Conservation (phyloP, 2,888 invertebrate species). For the Acanthosepion esculentum region DNA sequence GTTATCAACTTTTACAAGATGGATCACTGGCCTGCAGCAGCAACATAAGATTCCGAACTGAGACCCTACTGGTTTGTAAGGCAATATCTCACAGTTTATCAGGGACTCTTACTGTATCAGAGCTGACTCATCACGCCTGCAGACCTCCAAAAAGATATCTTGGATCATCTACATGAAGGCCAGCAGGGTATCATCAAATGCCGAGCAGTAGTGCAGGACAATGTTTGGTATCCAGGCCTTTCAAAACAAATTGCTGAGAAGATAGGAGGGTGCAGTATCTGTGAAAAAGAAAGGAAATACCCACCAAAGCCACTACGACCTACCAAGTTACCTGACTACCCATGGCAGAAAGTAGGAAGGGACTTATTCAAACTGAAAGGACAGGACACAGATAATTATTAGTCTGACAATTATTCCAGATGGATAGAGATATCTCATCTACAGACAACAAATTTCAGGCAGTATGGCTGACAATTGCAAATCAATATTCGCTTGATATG, state of each 20-base stretch:
- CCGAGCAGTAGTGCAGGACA: not conserved
- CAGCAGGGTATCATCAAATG: not conserved
- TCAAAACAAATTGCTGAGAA: not conserved
- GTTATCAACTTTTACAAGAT: too few species aligned
- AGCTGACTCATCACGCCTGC: not conserved
- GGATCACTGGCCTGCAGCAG: too few species aligned
- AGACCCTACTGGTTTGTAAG: not conserved
- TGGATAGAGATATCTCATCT: too few species aligned
- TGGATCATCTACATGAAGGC: not conserved
- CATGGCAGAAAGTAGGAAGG: not conserved
- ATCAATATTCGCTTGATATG: not conserved
- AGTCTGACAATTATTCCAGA: too few species aligned
- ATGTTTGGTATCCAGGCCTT: not conserved
- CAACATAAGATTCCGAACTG: too few species aligned
- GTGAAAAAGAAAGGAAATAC: not conserved
- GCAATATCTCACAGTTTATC: not conserved
- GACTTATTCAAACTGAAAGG: too few species aligned
- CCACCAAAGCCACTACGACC: not conserved
- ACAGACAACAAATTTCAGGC: too few species aligned
- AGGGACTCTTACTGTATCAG: too few species aligned
- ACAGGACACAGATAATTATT: fast-evolving
- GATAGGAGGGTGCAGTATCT: too few species aligned
- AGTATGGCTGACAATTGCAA: not conserved
- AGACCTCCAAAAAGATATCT: not conserved
- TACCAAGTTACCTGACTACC: not conserved